Percentiles rank a stretch among this genome's conserved stretches.
Evolutionary conservation across 2,797 vertebrate species (phyloP).

Genomic region (Myotis daubentonii): DNA sequence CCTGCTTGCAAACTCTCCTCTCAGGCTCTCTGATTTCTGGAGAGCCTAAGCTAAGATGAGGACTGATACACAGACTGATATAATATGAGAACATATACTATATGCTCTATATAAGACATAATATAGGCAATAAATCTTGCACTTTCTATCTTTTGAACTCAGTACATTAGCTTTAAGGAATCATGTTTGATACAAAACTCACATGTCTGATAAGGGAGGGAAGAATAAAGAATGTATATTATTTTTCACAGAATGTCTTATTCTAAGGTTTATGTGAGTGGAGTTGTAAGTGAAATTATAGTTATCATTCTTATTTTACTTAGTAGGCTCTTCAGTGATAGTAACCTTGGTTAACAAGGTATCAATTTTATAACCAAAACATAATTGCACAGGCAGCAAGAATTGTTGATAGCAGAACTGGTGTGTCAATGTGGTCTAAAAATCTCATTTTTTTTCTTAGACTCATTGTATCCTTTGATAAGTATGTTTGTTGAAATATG

Average conservation of each 20-base stretch:
- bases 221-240: background rate
- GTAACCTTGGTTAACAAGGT: background rate
- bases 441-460: background rate
- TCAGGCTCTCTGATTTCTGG: background rate
- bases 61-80: background rate
- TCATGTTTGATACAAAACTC: background rate
- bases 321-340: background rate
- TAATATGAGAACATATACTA: background rate
- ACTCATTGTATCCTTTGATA: background rate
- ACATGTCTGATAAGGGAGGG: background rate
- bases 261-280: background rate
- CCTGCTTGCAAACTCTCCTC: background rate
- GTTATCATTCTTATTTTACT: background rate
- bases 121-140: background rate
- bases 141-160: background rate
- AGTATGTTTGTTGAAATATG: background rate
- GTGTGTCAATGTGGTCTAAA: background rate
- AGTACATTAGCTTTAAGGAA: background rate
- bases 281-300: constrained; percentile 17
- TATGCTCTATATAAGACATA: background rate
- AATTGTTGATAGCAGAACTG: background rate
- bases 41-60: background rate
- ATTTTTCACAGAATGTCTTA: background rate
- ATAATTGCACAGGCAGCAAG: background rate
- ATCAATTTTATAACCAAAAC: background rate